Percentiles rank a stretch among this genome's conserved stretches.
Evolutionary conservation across 2,113 vertebrate species (phyloP).

Genomic region (Callocephalon fimbriatum): DNA sequence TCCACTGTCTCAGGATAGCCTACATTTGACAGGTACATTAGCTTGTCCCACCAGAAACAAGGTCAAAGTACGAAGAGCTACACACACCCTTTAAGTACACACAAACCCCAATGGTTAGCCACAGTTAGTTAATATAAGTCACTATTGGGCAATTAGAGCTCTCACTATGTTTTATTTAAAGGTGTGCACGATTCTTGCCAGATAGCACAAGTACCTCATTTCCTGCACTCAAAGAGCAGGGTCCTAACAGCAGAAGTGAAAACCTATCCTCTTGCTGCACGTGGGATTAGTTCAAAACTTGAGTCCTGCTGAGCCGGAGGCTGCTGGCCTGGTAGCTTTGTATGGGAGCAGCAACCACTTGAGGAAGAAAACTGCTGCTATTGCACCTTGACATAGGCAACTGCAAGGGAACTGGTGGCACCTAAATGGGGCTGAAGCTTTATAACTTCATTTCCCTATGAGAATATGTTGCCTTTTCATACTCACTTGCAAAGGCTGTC

Average conservation of each 20-base stretch:
- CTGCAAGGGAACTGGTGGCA: background rate
- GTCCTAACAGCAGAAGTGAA: background rate
- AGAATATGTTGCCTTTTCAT: background rate
- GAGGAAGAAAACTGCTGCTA: background rate
- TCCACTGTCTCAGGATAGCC: background rate
- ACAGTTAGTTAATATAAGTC: background rate
- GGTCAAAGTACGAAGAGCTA: background rate
- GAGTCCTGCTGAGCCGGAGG: background rate
- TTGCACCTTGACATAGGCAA: accelerated
- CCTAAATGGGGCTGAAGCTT: background rate
- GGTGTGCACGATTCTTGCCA: background rate
- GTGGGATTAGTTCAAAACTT: background rate
- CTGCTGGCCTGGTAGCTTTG: background rate
- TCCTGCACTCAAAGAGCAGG: background rate
- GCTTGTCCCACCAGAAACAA: background rate
- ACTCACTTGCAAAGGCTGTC: background rate
- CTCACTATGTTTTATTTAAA: background rate
- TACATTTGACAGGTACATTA: accelerated
- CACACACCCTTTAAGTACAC: background rate
- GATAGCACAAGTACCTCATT: background rate
- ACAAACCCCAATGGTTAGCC: background rate
- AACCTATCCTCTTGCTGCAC: accelerated
- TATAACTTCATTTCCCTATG: background rate
- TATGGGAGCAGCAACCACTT: accelerated
- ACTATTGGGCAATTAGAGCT: background rate